Percentiles rank a stretch among this genome's conserved stretches.
These are phyloP conservation scores for Bufo bufo DNA, from an alignment of 2,113 vertebrate species.

Conservation along the genomic window DNA sequence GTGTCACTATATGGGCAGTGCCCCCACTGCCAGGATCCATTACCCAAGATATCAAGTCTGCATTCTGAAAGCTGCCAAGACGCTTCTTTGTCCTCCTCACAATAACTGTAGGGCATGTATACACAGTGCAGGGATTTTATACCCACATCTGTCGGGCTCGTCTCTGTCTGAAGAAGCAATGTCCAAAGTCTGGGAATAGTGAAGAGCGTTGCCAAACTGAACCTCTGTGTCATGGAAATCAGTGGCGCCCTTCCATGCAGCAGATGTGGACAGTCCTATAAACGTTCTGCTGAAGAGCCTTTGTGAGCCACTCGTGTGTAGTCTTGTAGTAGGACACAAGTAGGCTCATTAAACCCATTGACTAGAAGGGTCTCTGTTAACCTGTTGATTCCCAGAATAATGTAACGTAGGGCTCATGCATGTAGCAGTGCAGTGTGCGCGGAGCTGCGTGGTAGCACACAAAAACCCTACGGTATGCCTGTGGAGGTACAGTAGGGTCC, in stretches of 20 bases:
- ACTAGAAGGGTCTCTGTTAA: not conserved
- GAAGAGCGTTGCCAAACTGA: not conserved
- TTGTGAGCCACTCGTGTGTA: conserved; percentile 16
- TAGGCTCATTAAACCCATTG: conserved; percentile 1
- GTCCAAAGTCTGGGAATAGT: conserved; percentile 8
- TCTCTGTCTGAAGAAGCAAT: not conserved
- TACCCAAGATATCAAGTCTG: too few species aligned
- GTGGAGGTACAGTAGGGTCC: too few species aligned
- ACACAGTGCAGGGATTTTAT: not conserved
- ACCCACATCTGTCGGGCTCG: conserved; percentile 8
- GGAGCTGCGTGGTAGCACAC: not conserved
- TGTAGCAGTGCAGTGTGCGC: not conserved
- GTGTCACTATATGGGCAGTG: too few species aligned
- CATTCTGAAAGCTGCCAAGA: too few species aligned
- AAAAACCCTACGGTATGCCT: too few species aligned
- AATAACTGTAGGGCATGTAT: not conserved
- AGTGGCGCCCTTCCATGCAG: not conserved
- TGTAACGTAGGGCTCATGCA: not conserved
- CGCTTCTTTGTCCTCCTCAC: too few species aligned
- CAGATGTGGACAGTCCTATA: conserved; percentile 42
- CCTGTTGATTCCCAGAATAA: not conserved
- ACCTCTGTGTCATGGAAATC: conserved; percentile 52
- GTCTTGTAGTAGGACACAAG: conserved; percentile 14
- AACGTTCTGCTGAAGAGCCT: conserved; percentile 27
- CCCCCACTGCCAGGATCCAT: too few species aligned